Evolutionary conservation across 2,113 vertebrate genomes (phyloP), one percentile per base, ranked within the genome.

Genomic region (Amia ocellicauda): DNA sequence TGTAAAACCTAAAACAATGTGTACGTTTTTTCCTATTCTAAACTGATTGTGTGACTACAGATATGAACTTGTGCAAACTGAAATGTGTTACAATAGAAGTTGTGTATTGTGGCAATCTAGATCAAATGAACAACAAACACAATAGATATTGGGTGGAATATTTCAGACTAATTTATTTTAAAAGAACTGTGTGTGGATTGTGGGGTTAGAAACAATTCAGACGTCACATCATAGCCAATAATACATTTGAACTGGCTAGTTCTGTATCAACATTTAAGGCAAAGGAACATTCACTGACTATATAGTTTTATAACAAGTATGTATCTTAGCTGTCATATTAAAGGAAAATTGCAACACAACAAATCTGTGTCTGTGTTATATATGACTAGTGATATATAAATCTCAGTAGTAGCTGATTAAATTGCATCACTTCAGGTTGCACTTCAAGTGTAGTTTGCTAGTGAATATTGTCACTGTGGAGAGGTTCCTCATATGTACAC

Each of bases 211-310:
- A 36, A 36, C 31, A 40, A 22, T 58, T 40, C 40, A 40, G 20
- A 31, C 31, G 14, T 41, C 31, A 23, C 56, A 42, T 22, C 36
- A 59, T 14, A 14, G 19, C 19, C n/a, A 3, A 59, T 14, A 59
- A 22, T 59, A 20, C 57, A 42, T 10, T 24, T 42, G 9, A 1
- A 24, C 36, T 23, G 27, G 20, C 17, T 36, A 7, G 31, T 36
- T 36, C 5, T 36, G 5, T 36, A 10, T 45, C 17, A 57, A 56
- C 26, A 22, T n/a, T 55, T 64, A 57, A 64, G 41, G 53, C 53
- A 64, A 64, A 49, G 19, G 42, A 57, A 45, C 63, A 49, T 31
- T 64, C 53, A 24, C 14, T 11, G 26, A 40, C 2, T 14, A 13
- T 23, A 57, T 23, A 22, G 41, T 28, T 64, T 36, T 26, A 64